phyloP scores from a whole-genome alignment of 2,797 vertebrate genomes.

The Cossypha niveicapilla region DNA sequence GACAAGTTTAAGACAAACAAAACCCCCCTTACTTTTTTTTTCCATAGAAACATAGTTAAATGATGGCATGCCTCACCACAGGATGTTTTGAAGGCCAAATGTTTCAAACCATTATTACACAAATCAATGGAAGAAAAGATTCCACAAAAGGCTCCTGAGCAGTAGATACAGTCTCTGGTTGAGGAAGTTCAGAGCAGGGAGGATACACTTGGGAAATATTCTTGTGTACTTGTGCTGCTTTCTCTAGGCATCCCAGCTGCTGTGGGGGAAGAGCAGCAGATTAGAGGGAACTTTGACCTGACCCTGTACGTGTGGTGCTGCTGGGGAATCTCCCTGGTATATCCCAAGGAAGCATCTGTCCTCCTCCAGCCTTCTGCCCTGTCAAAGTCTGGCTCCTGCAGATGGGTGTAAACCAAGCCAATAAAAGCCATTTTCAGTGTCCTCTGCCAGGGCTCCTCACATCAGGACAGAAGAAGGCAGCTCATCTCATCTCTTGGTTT shows the following conservation, averaged over 20 bases:
- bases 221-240: neutral
- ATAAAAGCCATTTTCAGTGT: neutral
- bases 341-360: neutral
- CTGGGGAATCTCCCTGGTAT: neutral
- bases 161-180: neutral
- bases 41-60: neutral
- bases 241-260: neutral
- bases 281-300: neutral
- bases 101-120: slow-evolving; percentile 5
- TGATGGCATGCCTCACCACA: neutral
- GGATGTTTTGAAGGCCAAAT: slow-evolving; percentile 48
- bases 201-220: slow-evolving; percentile 46
- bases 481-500: neutral
- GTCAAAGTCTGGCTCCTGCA: neutral
- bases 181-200: slow-evolving; percentile 50
- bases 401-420: neutral
- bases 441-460: neutral
- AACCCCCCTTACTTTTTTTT: neutral
- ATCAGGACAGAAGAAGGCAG: neutral
- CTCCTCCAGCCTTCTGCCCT: neutral
- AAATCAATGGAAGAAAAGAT: neutral
- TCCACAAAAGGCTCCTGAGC: neutral
- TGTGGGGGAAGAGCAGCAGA: neutral
- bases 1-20: slow-evolving; percentile 8
- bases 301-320: neutral